A percentile compares a stretch with the other conserved stretches of the same genome.
phyloP scores from a whole-genome alignment of 2,113 vertebrate genomes.

The Grammatotria lemairii region DNA sequence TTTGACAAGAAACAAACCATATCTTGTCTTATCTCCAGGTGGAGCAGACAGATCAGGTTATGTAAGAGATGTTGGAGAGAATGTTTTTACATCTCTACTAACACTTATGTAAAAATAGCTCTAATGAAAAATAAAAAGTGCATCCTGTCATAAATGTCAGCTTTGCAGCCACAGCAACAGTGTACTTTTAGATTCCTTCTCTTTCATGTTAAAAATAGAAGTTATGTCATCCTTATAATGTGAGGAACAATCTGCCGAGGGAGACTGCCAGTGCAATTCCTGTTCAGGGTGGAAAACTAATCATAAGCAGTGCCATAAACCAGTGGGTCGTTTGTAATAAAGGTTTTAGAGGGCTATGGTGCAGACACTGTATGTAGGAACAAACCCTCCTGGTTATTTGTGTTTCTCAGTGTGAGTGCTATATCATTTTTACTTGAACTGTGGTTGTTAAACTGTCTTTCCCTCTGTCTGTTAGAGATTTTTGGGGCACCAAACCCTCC shows the following conservation, averaged over 20 bases:
- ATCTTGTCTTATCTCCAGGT: background rate
- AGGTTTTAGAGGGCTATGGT: background rate
- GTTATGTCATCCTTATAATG: background rate
- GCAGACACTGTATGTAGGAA: background rate
- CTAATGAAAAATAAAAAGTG: background rate
- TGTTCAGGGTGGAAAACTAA: background rate
- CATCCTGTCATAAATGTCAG: background rate
- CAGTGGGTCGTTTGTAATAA: background rate
- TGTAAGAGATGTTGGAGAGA: background rate
- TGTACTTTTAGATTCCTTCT: background rate
- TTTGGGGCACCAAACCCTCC: background rate
- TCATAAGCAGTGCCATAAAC: background rate
- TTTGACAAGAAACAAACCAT: background rate
- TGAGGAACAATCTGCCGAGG: background rate
- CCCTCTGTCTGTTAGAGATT: background rate
- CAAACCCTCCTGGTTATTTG: background rate
- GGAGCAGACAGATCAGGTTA: background rate
- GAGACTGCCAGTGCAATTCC: background rate
- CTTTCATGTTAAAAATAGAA: conserved; percentile 10
- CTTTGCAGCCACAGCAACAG: background rate
- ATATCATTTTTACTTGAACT: background rate
- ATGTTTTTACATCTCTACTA: background rate
- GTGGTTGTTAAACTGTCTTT: background rate
- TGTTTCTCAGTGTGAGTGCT: background rate
- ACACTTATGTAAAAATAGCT: background rate